Evolutionary conservation across 2,797 vertebrate genomes (phyloP).

Genomic region (Siniperca scherzeri): DNA sequence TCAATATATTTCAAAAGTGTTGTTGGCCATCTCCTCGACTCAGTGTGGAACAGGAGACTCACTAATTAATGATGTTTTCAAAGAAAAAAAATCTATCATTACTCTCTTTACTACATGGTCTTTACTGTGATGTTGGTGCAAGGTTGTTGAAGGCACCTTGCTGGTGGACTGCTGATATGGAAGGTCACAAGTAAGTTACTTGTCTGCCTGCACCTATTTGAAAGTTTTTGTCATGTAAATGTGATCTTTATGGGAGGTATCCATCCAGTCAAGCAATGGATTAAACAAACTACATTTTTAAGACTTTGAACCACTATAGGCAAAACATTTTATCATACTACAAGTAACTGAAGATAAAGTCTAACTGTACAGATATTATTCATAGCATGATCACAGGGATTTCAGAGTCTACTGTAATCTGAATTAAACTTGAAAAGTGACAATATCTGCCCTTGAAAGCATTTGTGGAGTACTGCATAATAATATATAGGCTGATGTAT

Average conservation of each 20-base stretch:
- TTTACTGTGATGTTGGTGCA: background rate
- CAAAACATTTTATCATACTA: background rate
- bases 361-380: background rate
- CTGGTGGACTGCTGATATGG: background rate
- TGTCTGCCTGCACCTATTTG: background rate
- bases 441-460: background rate
- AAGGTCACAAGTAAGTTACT: background rate
- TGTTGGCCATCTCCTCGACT: slow-evolving; percentile 9
- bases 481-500: too few species aligned
- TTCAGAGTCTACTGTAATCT: background rate
- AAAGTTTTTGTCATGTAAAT: background rate
- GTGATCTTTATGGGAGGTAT: background rate
- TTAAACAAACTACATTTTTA: background rate
- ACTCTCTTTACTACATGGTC: slow-evolving; percentile 8
- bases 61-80: slow-evolving; percentile 12
- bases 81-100: slow-evolving; percentile 13
- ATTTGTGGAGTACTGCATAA: background rate
- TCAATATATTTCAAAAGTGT: background rate
- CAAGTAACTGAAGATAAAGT: background rate
- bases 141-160: background rate
- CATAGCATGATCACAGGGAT: background rate
- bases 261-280: background rate
- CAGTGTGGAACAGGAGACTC: slow-evolving; percentile 6
- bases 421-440: background rate
- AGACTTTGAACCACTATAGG: background rate